phyloP scores from a whole-genome alignment of 2,888 invertebrate genomes.

The Ptychoptera albimana region DNA sequence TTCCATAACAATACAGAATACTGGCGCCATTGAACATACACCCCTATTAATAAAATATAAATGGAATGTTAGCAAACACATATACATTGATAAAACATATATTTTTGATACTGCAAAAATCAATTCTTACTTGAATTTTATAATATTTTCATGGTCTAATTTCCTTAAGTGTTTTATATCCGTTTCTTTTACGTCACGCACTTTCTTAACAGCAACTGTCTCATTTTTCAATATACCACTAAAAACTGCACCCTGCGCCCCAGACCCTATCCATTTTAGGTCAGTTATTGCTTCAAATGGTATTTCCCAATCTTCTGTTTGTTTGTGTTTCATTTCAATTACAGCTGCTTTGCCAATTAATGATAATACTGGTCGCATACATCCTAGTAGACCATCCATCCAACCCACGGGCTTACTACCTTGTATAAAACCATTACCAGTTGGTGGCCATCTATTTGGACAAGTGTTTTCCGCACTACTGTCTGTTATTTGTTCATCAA shows the following conservation, averaged over 20 bases:
- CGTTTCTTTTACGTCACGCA: constrained; percentile 79
- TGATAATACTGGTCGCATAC: constrained; percentile 75
- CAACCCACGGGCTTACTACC: constrained; percentile 43
- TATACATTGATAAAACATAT: constrained; percentile 2
- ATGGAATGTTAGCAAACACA: background rate
- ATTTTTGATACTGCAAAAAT: background rate
- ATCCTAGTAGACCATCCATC: constrained; percentile 74
- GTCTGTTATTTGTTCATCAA: constrained; percentile 24
- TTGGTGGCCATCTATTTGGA: constrained; percentile 33
- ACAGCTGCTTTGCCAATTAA: constrained; percentile 64
- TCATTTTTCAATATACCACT: constrained; percentile 68
- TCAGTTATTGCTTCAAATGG: constrained; percentile 80
- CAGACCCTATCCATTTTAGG: constrained; percentile 82
- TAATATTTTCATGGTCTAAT: constrained; percentile 90
- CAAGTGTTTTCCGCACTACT: constrained; percentile 29
- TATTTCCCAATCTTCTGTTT: constrained; percentile 81
- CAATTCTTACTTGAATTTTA: constrained; percentile 38
- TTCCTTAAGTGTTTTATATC: constrained; percentile 83
- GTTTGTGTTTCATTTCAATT: constrained; percentile 44
- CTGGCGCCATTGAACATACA: constrained; percentile 82
- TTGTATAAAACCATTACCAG: constrained; percentile 28
- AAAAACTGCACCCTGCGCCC: constrained; percentile 93
- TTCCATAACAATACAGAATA: constrained; percentile 95
- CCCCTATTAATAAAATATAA: constrained; percentile 42
- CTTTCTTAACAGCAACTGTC: constrained; percentile 92